Evolutionary conservation across 2,113 vertebrate species (phyloP).

Genomic region (Myxocyprinus asiaticus): DNA sequence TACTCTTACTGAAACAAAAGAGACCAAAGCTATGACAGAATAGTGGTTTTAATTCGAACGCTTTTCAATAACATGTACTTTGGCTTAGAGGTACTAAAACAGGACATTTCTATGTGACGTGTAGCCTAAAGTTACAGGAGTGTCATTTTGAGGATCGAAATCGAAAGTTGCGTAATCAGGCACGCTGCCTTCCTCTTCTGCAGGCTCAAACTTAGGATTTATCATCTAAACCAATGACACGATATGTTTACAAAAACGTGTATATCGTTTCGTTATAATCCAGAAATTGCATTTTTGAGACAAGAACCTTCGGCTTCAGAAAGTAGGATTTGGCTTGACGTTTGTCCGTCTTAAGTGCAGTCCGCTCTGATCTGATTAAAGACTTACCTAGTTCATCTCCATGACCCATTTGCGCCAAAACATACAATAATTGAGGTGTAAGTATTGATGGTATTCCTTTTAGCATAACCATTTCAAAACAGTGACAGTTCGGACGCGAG

Average conservation of each 20-base stretch:
- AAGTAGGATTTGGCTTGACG: not conserved
- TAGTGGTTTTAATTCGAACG: no score
- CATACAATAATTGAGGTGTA: slow-evolving; percentile 73
- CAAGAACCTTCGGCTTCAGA: not conserved
- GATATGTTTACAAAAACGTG: not conserved
- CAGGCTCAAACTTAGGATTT: not conserved
- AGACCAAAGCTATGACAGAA: not conserved
- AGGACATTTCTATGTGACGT: no score
- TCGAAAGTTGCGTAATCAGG: not conserved
- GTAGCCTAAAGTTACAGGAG: not conserved
- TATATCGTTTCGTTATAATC: not conserved
- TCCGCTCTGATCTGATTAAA: not conserved
- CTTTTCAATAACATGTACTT: no score
- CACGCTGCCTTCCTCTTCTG: not conserved
- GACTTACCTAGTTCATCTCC: slow-evolving; percentile 76
- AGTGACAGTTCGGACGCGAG: slow-evolving; percentile 11
- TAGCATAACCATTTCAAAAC: slow-evolving; percentile 68
- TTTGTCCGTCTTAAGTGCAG: not conserved
- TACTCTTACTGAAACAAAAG: not conserved
- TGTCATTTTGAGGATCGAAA: slow-evolving; percentile 22
- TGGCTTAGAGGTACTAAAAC: no score
- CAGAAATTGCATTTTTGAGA: not conserved
- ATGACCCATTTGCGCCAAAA: slow-evolving; percentile 77
- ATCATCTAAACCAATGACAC: not conserved
- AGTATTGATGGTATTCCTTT: slow-evolving; percentile 73